phyloP scores from a whole-genome alignment of 1,140 invertebrate species.

The Solen grandis region DNA sequence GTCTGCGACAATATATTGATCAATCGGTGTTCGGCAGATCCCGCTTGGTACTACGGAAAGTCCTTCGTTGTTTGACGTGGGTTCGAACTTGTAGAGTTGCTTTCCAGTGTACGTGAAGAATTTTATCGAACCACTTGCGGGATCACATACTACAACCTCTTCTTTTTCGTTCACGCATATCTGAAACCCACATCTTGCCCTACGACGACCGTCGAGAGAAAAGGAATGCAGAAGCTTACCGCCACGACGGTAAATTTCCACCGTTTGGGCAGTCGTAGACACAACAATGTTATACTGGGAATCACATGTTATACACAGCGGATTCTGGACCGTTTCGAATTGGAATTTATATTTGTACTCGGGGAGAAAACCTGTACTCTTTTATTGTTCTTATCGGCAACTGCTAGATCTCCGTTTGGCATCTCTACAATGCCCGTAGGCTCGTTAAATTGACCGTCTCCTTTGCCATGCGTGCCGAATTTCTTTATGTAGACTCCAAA shows the following conservation, averaged over 20 bases:
- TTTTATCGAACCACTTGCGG: constrained; percentile 64
- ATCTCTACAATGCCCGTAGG: constrained; percentile 74
- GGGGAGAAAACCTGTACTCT: constrained; percentile 91
- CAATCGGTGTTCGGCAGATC: constrained; percentile 66
- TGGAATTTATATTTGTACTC: constrained; percentile 84
- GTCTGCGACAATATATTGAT: constrained; percentile 71
- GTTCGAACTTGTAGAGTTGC: constrained; percentile 68
- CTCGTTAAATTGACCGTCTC: constrained; percentile 71
- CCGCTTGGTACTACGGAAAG: constrained; percentile 67
- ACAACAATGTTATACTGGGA: constrained; percentile 66
- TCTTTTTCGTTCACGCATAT: constrained; percentile 70
- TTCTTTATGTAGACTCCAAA: constrained; percentile 70
- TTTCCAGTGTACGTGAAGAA: constrained; percentile 68
- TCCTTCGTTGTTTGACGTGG: constrained; percentile 59
- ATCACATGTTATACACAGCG: constrained; percentile 68
- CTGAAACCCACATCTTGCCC: constrained; percentile 56
- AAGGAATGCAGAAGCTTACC: constrained; percentile 68
- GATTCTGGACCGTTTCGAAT: constrained; percentile 63
- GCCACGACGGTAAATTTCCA: constrained; percentile 71
- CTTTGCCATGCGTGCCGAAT: constrained; percentile 70
- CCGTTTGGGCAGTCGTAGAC: constrained; percentile 55
- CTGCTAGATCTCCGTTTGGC: constrained; percentile 84
- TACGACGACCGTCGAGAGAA: constrained; percentile 39
- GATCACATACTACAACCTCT: constrained; percentile 73
- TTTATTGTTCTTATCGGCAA: constrained; percentile 96